Base-by-base conservation (phyloP, 2,797 vertebrate genomes). In the Clarias laeviceps region DNA sequence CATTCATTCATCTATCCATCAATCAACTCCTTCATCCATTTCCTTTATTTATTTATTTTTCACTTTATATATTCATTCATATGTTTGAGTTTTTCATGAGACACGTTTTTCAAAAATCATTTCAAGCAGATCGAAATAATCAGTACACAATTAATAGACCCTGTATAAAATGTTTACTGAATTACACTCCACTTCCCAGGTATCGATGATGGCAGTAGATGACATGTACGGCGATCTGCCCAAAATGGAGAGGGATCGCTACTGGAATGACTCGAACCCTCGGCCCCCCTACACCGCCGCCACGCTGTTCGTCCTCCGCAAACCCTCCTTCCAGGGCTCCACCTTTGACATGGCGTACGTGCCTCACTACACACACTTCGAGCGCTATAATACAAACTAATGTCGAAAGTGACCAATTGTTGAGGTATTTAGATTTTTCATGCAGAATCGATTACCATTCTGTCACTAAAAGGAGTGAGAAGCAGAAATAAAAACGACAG, bases 171-270 rank as follows among this genome's bases (percentile, higher is more conserved):
- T 74, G 2, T 50, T 8, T 24, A 24, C 5, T 69, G 32, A 3
- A 50, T 77, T 34, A 14, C 29, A 7, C 68, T 85, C 85, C 5
- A 17, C 20, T 22, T 6, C 70, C 22, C 91, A 98, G 97, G 97
- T 98, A 85, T 98, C 97, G 4, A 97, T 98, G 97, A 94, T 98
- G 94, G 97, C 96, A 0, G 97, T 98, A 84, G 97, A 98, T 32
- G 97, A 97, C 90, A 97, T 98, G 96, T 97, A 97, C 1, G 95
- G 94, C 0, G 96, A 98, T 88, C 91, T 97, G 80, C 97, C 97
- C 0, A 62, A 95, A 88, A 93, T 98, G 91, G 97, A 97, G 89
- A 95, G 95, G 90, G 97, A 98, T 84, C 91, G 96, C 1, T 98
- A 98, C 92, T 98, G 97, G 97, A 96, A 98, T 0, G 93, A 97